Percentiles rank a stretch among this genome's conserved stretches.
These are phyloP conservation scores for Spodoptera picta DNA, from an alignment of 2,888 invertebrate genomes.

Conservation along the genomic window DNA sequence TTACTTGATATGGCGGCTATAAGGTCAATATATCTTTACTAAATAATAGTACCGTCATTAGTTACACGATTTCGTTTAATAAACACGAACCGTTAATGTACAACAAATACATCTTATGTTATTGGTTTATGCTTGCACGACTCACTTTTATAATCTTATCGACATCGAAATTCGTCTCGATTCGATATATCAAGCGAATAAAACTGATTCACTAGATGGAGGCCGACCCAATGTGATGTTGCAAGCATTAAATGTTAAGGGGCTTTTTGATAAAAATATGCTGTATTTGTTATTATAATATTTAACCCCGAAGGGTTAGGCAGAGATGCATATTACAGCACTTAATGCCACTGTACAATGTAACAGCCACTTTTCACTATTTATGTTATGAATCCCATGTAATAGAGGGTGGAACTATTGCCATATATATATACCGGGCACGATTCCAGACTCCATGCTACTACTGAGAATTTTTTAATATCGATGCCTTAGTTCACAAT, in stretches of 20 bases:
- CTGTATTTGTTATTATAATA: no score
- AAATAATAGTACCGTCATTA: slow-evolving; percentile 31
- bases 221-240: slow-evolving; percentile 24
- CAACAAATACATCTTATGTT: slow-evolving; percentile 21
- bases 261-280: not conserved
- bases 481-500: no score
- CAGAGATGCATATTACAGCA: no score
- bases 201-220: slow-evolving; percentile 32
- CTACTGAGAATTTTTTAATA: no score
- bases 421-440: no score
- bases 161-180: slow-evolving; percentile 37
- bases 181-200: slow-evolving; percentile 38
- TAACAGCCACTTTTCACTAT: no score
- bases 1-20: no score
- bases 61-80: slow-evolving; percentile 41
- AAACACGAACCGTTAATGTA: slow-evolving; percentile 38
- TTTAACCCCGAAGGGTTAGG: no score
- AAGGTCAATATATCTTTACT: not conserved
- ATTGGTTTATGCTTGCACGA: slow-evolving; percentile 34
- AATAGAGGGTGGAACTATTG: no score
- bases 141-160: slow-evolving; percentile 36
- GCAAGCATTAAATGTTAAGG: slow-evolving; percentile 4
- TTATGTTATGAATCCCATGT: no score
- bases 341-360: no score
- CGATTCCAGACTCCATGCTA: no score